Base-by-base conservation (phyloP, 2,113 vertebrate genomes). In the Sardina pilchardus region DNA sequence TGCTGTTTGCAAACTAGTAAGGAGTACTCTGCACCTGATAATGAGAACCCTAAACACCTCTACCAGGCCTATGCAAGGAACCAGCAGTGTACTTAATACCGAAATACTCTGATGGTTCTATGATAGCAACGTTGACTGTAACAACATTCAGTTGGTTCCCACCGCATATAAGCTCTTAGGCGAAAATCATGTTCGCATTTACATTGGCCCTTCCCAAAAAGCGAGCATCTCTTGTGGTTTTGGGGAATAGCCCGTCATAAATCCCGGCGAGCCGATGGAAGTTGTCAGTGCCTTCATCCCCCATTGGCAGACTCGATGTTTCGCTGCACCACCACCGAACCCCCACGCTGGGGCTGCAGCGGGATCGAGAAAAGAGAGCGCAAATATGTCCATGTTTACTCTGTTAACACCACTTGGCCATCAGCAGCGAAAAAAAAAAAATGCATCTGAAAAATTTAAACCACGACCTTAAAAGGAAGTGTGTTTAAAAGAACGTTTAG, bases 361-460 rank as follows among this genome's bases (percentile, higher is more conserved):
- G 36, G 71, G 71, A 17, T 34, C 16, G 26, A 9, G 30, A 34
- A 36, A 34, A 34, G 26, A 30, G 26, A 30, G 16, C 12, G 34
- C 71, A 78, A 78, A 78, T 16, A 36, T 78, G 71, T 78, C 71
- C 34, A 36, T 78, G 34, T 78, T 78, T 36, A 78, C 26, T 34
- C 30, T 78, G 71, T 78, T 78, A 78, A 78, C 71, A 78, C 71
- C 71, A 78, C 71, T 78, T 78, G 26, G 71, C 71, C 14, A 78
- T 78, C 63, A 67, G n/a, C 26, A 26, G 9, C 1, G 17, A n/a
- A n/a, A 16, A 16, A 16, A 16, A 67, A 67, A 67, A 67, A 67
- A 67, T 67, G 63, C 63, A 67, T 67, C 63, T 67, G 63, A 67
- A 67, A 67, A 67, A 67, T 59, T 24, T 59, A 59, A 59, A 59